Evolutionary conservation across 2,888 invertebrate species (phyloP).

Genomic region (Scaptomyza cyrtandrae): DNA sequence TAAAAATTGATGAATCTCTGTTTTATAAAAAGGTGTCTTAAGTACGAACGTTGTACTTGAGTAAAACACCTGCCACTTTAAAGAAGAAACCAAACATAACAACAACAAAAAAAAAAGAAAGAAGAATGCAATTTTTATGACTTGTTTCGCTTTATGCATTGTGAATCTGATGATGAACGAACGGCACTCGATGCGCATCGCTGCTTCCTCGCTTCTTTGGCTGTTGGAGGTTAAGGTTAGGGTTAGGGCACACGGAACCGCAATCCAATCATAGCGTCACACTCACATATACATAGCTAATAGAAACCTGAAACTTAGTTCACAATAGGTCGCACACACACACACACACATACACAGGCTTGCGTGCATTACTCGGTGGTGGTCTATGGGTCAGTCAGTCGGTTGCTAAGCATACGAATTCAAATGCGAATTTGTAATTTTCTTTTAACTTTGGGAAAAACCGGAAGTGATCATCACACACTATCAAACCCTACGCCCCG

Average conservation of each 20-base stretch:
- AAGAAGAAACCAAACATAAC: background rate
- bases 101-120: constrained; percentile 7
- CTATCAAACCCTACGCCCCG: background rate
- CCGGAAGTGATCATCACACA: constrained; percentile 57
- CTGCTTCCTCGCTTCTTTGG: constrained; percentile 20
- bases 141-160: constrained; percentile 32
- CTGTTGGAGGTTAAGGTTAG: constrained; percentile 38
- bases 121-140: constrained; percentile 28
- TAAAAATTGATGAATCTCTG: background rate
- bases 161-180: constrained; percentile 5
- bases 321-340: background rate
- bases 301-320: constrained; percentile 7
- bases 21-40: no score
- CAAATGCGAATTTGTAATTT: constrained; percentile 13
- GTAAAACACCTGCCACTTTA: constrained; percentile 34
- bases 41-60: background rate
- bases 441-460: constrained; percentile 56
- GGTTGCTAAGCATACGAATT: constrained; percentile 37
- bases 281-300: background rate
- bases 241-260: constrained; percentile 31
- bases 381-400: background rate
- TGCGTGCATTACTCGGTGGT: background rate
- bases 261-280: constrained; percentile 39
- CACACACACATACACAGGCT: no score
- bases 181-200: constrained; percentile 31